Conservation (phyloP, 2,888 invertebrate species). For the Ariolimax columbianus region DNA sequence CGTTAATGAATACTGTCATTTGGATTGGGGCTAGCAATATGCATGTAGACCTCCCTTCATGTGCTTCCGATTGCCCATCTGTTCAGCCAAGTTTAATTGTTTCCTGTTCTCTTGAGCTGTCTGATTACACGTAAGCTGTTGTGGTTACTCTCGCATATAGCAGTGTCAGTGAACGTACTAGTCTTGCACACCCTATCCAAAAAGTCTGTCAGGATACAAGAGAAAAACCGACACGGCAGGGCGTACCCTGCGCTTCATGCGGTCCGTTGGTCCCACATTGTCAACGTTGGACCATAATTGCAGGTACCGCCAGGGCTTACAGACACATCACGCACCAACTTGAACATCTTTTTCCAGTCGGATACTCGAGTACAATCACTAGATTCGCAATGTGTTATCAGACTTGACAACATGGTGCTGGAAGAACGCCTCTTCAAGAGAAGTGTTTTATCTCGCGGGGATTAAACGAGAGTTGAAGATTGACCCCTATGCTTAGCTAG, state of each 20-base stretch:
- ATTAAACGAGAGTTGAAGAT: not conserved
- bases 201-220: too few species aligned
- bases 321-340: not conserved
- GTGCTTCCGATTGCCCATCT: too few species aligned
- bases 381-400: not conserved
- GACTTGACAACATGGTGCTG: not conserved
- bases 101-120: too few species aligned
- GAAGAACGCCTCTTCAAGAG: not conserved
- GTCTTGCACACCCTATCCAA: too few species aligned
- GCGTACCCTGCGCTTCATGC: not conserved
- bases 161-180: too few species aligned
- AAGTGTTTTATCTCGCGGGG: not conserved
- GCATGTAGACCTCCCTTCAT: too few species aligned
- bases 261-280: not conserved
- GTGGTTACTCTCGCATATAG: too few species aligned
- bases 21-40: too few species aligned
- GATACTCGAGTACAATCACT: not conserved
- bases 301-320: not conserved
- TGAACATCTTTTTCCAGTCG: not conserved
- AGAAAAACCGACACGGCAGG: not conserved
- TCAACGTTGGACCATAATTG: not conserved
- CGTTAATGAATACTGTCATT: too few species aligned
- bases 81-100: too few species aligned
- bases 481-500: not conserved
- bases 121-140: too few species aligned